Evolutionary conservation across 2,113 vertebrate genomes (phyloP).

Genomic region (Carlito syrichta): DNA sequence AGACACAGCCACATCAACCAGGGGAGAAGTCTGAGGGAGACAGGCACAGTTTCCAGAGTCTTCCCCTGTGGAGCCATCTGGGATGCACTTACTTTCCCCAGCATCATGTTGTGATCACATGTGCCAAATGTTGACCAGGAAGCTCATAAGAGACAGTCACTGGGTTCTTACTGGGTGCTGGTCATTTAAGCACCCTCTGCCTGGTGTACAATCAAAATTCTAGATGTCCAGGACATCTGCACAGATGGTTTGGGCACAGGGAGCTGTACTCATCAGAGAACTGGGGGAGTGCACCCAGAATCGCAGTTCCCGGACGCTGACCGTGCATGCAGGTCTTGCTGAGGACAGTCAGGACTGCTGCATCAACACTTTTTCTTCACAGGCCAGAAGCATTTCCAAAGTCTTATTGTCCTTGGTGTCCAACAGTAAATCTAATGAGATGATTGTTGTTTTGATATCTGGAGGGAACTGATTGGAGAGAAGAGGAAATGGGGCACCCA

Average conservation of each 20-base stretch:
- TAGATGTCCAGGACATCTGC: neutral
- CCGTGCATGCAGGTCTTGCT: too few relatives aligned
- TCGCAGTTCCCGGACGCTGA: fast-evolving
- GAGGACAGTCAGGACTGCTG: neutral
- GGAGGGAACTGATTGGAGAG: neutral
- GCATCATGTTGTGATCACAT: neutral
- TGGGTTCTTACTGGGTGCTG: neutral
- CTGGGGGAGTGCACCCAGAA: neutral
- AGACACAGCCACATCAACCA: neutral
- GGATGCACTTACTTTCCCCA: neutral
- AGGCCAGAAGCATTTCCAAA: neutral
- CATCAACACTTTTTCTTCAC: neutral
- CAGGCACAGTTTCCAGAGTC: neutral
- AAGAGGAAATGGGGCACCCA: too few relatives aligned
- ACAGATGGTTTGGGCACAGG: neutral
- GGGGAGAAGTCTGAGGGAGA: neutral
- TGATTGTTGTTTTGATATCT: neutral
- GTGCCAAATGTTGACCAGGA: neutral
- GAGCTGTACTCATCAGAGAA: neutral
- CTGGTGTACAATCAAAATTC: too few relatives aligned
- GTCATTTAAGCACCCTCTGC: neutral
- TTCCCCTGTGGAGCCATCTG: neutral
- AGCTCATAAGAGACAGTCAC: neutral
- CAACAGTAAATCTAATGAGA: neutral
- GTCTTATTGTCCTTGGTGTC: neutral